Evolutionary conservation across 2,113 vertebrate genomes (phyloP), one percentile per base, ranked within the genome.

Genomic region (Megatriorchis doriae): DNA sequence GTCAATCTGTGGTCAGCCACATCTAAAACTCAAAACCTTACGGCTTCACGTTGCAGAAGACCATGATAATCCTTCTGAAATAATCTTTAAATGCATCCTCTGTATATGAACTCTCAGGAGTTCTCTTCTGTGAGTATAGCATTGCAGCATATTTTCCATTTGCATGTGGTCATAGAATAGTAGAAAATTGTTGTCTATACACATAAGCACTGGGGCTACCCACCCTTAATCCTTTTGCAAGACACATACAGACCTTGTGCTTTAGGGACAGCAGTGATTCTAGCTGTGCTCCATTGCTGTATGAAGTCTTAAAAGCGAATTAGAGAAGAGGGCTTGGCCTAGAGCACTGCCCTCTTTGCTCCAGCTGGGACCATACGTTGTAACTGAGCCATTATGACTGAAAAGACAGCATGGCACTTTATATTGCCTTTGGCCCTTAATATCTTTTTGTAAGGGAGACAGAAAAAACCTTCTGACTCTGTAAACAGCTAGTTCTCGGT

Each of bases 1-100:
- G 94, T 97, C 97, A 97, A 29, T 93, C 94, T 94, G 43, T 90
- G 91, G 73, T 88, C 87, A 94, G 59, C 81, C 78, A 92, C 21
- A 68, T 92, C 67, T 81, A 96, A 97, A 97, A 86, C n/a, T 77
- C 78, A 93, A 91, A 91, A 78, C 17, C 36, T 71, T 77, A 59
- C 2, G 1, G 27, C 71, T 91, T 94, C 31, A n/a, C 10, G 2
- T 88, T 86, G 68, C 75, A 92, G 82, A 29, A 68, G 55, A 77
- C 94, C 22, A 18, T 34, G n/a, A 38, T 86, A 95, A 81, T 42
- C 53, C 31, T 38, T 52, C 53, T 68, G 71, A 81, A 92, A 89
- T 78, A 93, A 86, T 47, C 20, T 81, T 95, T 72, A 70, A 71
- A 91, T 53, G 34, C 32, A 45, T 59, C 95, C 10, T 48, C 15